Evolutionary conservation across 2,797 vertebrate species (phyloP).

Genomic region (Pteropus rufus): DNA sequence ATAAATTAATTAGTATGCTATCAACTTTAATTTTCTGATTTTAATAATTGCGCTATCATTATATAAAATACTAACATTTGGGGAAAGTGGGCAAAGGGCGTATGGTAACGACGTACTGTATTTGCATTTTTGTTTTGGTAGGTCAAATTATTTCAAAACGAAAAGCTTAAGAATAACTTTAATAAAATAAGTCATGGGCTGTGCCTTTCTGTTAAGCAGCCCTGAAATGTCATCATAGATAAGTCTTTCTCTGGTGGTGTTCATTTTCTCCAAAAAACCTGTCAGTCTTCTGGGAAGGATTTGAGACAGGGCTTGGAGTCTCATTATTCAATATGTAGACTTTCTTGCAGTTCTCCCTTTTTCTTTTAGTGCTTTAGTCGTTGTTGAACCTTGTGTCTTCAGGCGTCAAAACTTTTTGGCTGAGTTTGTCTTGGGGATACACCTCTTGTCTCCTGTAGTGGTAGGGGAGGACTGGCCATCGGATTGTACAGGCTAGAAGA

Average conservation of each 20-base stretch:
- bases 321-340: background rate
- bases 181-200: background rate
- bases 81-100: background rate
- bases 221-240: background rate
- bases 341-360: background rate
- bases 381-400: background rate
- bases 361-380: background rate
- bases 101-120: background rate
- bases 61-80: background rate
- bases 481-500: background rate
- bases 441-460: background rate
- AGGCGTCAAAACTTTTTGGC: background rate
- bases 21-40: background rate
- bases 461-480: background rate
- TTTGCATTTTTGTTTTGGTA: background rate
- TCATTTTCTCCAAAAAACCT: background rate
- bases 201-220: background rate
- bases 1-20: background rate
- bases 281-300: background rate
- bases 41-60: background rate
- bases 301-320: background rate
- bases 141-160: background rate
- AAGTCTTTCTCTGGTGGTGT: background rate
- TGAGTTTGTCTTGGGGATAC: background rate
- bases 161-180: background rate